Base-by-base conservation (phyloP, 2,113 vertebrate genomes). In the Climacteris rufus region DNA sequence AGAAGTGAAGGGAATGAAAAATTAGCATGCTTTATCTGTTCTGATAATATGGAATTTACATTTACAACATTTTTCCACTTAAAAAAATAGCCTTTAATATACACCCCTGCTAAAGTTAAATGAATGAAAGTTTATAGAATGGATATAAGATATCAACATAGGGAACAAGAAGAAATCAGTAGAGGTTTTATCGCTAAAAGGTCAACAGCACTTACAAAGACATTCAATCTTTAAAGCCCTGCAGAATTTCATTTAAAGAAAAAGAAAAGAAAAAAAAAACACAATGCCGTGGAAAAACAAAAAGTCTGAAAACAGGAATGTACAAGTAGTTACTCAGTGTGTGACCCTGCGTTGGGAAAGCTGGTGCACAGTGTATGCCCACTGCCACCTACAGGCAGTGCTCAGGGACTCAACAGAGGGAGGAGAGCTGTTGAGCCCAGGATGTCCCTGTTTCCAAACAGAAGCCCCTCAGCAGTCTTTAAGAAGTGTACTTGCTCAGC, bases 361-460 rank as follows among this genome's bases (percentile, higher is more conserved):
- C 25, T 13, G 54, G 6, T 44, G 47, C 85, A 71, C 0, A 33
- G 85, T 8, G 93, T 71, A 78, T 35, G 69, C 39, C 65, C 94
- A 96, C 56, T 96, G 96, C 96, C 96, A 96, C 52, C 96, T 97
- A 93, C 80, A 96, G 96, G 56, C 93, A 23, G 42, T 0, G 19
- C 42, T 7, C 54, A 25, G 71, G 61, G 11, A 22, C 7, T 37
- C 50, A 21, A 49, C 9, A 3, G 30, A 2, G 27, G 22, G 21
- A 78, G 15, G 11, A 13, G 66, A 27, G 10, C 15, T 50, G 24
- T 30, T 4, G 39, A 57, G 3, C 27, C 40, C 49, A 11, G 54
- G 12, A 25, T 27, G 49, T 18, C 8, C 5, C 5, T 7, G 24
- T n/a, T 49, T 30, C 45, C 63, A 35, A 27, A 17, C 1, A 8